These are phyloP conservation scores for Caenorhabditis drosophilae DNA, from an alignment of 2,888 invertebrate genomes.

Conservation along the genomic window DNA sequence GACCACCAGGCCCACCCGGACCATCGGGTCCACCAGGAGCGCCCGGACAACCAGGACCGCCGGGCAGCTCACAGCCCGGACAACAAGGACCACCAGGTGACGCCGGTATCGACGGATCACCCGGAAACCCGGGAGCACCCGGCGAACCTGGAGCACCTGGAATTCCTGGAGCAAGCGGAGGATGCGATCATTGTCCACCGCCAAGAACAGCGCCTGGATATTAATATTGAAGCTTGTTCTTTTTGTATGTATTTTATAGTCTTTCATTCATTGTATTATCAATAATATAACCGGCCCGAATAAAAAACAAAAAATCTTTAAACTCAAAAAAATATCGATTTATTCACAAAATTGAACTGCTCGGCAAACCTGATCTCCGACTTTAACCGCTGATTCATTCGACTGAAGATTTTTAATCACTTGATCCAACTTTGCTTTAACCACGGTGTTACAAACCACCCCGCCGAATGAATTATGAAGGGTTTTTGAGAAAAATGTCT, in stretches of 20 bases:
- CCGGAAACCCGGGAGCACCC: conserved; percentile 41
- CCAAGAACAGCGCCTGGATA: conserved; percentile 41
- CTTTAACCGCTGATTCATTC: conserved; percentile 3
- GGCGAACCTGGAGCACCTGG: conserved; percentile 47
- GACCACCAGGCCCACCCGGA: conserved; percentile 52
- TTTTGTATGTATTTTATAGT: neutral
- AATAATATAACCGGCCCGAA: conserved; percentile 8
- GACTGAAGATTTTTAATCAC: conserved; percentile 7
- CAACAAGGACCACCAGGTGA: conserved; percentile 49
- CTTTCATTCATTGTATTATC: conserved; percentile 7
- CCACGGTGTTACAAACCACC: conserved; percentile 18
- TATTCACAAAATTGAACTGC: conserved; percentile 10
- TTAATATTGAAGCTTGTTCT: conserved; percentile 4
- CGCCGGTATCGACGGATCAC: conserved; percentile 37
- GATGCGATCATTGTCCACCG: conserved; percentile 41
- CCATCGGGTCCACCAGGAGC: conserved; percentile 38
- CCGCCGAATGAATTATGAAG: conserved; percentile 22
- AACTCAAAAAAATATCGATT: neutral
- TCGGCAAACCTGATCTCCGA: conserved; percentile 12
- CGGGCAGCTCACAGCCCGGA: conserved; percentile 40
- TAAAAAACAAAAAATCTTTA: neutral
- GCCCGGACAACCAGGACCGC: conserved; percentile 43
- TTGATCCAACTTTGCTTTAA: conserved; percentile 15
- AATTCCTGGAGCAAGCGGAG: conserved; percentile 39
- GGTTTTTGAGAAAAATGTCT: conserved; percentile 14